Evolutionary conservation across 2,888 invertebrate species (phyloP).

Genomic region (Dermolepida albohirtum): DNA sequence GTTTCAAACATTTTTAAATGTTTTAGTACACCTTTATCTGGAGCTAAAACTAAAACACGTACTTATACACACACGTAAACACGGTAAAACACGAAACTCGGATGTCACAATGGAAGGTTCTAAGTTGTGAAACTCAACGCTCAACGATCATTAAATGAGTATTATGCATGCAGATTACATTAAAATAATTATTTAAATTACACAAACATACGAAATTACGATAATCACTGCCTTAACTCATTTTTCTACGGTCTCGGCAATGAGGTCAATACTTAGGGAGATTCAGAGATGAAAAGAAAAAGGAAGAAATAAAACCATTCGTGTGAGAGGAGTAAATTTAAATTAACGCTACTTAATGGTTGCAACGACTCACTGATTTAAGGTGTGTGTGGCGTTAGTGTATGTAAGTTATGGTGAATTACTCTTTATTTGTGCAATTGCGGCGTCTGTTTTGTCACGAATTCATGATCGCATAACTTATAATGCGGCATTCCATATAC

Average conservation of each 20-base stretch:
- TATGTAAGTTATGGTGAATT: conserved; percentile 48
- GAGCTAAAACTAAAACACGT: too few relatives aligned
- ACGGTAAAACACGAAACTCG: too few relatives aligned
- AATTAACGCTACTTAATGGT: conserved; percentile 37
- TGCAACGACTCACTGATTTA: conserved; percentile 42
- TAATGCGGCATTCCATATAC: conserved; percentile 52
- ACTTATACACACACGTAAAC: too few relatives aligned
- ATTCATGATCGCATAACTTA: conserved; percentile 57
- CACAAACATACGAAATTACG: conserved; percentile 17
- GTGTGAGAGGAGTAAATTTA: conserved; percentile 13
- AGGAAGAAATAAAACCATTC: not conserved
- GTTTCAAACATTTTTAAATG: too few relatives aligned
- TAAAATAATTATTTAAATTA: conserved; percentile 32
- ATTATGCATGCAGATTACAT: conserved; percentile 25
- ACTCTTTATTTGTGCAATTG: conserved; percentile 54
- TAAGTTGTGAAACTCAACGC: too few relatives aligned
- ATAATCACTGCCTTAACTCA: conserved; percentile 12
- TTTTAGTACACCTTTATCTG: too few relatives aligned
- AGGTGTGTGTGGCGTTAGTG: conserved; percentile 41
- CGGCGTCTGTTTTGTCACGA: conserved; percentile 57
- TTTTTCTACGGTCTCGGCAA: conserved; percentile 8
- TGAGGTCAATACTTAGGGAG: conserved; percentile 17
- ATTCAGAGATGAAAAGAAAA: too few relatives aligned
- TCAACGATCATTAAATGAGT: not conserved
- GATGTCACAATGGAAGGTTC: too few relatives aligned